A percentile compares a stretch with the other conserved stretches of the same genome.
These are phyloP conservation scores for Sebastes miniatus DNA, from an alignment of 2,797 vertebrate species.

Conservation along the genomic window DNA sequence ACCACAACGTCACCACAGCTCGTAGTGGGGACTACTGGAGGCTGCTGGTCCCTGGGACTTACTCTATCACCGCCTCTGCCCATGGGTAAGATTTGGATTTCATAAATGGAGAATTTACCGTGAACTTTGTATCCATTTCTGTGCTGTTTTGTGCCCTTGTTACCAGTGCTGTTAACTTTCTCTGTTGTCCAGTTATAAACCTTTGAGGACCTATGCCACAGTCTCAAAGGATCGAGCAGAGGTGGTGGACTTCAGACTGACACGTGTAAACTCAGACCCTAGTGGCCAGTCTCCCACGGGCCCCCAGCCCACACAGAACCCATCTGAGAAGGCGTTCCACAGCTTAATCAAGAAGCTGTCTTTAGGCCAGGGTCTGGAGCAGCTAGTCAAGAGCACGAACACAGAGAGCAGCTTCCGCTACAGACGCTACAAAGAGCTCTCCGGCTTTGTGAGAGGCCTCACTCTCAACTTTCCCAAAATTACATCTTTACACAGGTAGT, in stretches of 20 bases:
- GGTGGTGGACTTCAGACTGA: conserved; percentile 91
- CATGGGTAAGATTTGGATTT: conserved; percentile 84
- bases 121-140: background rate
- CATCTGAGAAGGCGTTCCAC: conserved; percentile 86
- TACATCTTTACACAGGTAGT: conserved; percentile 85
- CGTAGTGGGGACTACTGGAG: conserved; percentile 95
- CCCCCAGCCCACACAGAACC: conserved; percentile 72
- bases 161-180: background rate
- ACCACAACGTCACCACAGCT: conserved; percentile 88
- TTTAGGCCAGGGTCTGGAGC: conserved; percentile 87
- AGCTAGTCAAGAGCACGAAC: conserved; percentile 82
- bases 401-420: conserved; percentile 88
- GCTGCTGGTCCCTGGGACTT: conserved; percentile 88
- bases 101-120: background rate
- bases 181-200: conserved; percentile 82
- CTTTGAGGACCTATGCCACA: conserved; percentile 84
- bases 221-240: conserved; percentile 82
- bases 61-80: conserved; percentile 90
- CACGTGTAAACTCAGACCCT: conserved; percentile 61
- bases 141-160: background rate
- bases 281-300: conserved; percentile 69
- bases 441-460: conserved; percentile 86
- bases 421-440: conserved; percentile 87
- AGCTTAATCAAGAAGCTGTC: conserved; percentile 92
- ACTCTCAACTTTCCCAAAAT: conserved; percentile 93